These are phyloP conservation scores for Anoplolepis gracilipes DNA, from an alignment of 1,140 invertebrate species.

Conservation along the genomic window DNA sequence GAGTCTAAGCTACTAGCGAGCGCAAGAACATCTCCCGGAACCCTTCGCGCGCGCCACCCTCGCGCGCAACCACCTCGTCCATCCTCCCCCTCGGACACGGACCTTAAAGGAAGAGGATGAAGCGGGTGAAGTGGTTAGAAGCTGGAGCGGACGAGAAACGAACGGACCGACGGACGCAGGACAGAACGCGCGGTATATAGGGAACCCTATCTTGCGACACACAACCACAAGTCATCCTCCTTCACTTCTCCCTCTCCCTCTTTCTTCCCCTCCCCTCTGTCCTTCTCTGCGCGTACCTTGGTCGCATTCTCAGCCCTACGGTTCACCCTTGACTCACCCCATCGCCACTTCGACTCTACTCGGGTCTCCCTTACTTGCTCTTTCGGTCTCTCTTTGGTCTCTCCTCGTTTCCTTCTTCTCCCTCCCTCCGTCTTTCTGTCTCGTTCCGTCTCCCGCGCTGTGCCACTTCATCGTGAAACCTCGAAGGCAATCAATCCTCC, in stretches of 20 bases:
- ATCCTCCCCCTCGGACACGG: constrained; percentile 73
- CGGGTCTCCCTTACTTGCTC: constrained; percentile 75
- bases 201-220: constrained; percentile 83
- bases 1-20: constrained; percentile 70
- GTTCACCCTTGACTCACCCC: constrained; percentile 73
- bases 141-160: constrained; percentile 75
- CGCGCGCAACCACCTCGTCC: constrained; percentile 69
- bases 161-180: constrained; percentile 76
- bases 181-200: constrained; percentile 71
- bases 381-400: constrained; percentile 74
- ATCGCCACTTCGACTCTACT: constrained; percentile 61
- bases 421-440: constrained; percentile 65
- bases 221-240: constrained; percentile 84
- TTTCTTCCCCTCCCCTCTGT: not conserved
- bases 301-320: constrained; percentile 71
- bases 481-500: constrained; percentile 85
- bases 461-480: constrained; percentile 76
- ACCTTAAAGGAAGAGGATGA: constrained; percentile 80
- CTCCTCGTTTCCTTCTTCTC: constrained; percentile 33
- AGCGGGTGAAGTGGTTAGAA: constrained; percentile 71
- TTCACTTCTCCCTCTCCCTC: not conserved
- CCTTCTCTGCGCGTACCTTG: constrained; percentile 65
- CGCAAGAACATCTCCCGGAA: constrained; percentile 80
- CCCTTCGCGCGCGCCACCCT: constrained; percentile 71
- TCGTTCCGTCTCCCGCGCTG: constrained; percentile 55